Evolutionary conservation across 2,797 vertebrate genomes (phyloP).

Genomic region (Myotis findleyi): DNA sequence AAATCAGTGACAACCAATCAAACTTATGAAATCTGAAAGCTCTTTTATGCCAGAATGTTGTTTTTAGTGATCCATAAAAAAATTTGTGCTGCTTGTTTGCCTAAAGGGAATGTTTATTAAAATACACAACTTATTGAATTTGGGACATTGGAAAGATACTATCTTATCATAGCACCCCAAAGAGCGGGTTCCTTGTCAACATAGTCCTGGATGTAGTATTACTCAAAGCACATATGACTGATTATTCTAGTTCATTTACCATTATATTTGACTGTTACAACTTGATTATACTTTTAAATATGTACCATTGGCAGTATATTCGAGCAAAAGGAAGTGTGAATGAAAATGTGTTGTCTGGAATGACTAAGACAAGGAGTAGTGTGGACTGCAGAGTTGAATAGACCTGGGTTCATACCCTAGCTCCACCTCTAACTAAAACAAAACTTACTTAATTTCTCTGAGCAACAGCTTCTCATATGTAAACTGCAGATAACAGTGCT

Average conservation of each 20-base stretch:
- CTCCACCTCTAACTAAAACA: background rate
- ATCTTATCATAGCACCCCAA: background rate
- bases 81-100: constrained; percentile 42
- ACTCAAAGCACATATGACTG: background rate
- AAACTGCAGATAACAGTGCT: constrained; percentile 55
- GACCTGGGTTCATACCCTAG: background rate
- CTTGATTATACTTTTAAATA: constrained; percentile 12
- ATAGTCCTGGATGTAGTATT: background rate
- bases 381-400: background rate
- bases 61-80: constrained; percentile 52
- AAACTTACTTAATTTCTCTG: constrained; percentile 54
- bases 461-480: constrained; percentile 26
- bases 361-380: background rate
- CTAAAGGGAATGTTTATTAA: constrained; percentile 44
- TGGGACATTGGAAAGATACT: background rate
- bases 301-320: background rate
- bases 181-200: background rate
- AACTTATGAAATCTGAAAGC: constrained; percentile 61
- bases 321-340: background rate
- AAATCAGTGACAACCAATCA: constrained; percentile 18
- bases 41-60: constrained; percentile 38
- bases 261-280: constrained; percentile 19
- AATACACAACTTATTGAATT: constrained; percentile 17
- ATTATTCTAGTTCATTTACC: constrained; percentile 23
- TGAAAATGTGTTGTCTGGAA: constrained; percentile 32